Conservation (phyloP, 2,888 invertebrate species). For the Eupithecia exiguata region DNA sequence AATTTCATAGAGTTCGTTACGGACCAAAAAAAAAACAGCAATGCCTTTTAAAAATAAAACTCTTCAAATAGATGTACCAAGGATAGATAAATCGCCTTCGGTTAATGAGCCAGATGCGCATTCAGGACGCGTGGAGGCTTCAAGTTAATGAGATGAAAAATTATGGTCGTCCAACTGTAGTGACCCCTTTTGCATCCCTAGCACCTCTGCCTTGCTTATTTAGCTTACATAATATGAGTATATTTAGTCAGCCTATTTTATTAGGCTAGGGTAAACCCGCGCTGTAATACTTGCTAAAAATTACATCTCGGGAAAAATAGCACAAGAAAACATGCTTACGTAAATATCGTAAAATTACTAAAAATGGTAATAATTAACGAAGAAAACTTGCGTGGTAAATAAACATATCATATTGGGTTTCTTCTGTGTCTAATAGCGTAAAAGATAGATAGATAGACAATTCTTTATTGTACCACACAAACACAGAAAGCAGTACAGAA, state of each 20-base stretch:
- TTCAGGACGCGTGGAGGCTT: slow-evolving; percentile 67
- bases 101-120: slow-evolving; percentile 70
- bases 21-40: background rate
- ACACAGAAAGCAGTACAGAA: too few relatives aligned
- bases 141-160: slow-evolving; percentile 78
- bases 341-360: background rate
- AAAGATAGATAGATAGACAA: too few relatives aligned
- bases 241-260: slow-evolving; percentile 39
- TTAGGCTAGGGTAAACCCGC: slow-evolving; percentile 11
- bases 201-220: slow-evolving; percentile 59
- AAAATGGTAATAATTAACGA: background rate
- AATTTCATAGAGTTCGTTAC: background rate
- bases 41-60: slow-evolving; percentile 33
- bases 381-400: background rate
- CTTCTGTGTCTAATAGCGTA: too few relatives aligned
- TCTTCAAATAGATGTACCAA: slow-evolving; percentile 39
- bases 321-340: background rate
- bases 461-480: too few relatives aligned
- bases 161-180: slow-evolving; percentile 74
- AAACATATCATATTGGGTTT: background rate
- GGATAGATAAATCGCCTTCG: slow-evolving; percentile 51
- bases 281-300: background rate
- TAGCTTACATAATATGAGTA: slow-evolving; percentile 62
- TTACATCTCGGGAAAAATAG: background rate
- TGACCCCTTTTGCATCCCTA: slow-evolving; percentile 76